These are phyloP conservation scores for Drosophila helvetica DNA, from an alignment of 2,888 invertebrate species.

Conservation along the genomic window DNA sequence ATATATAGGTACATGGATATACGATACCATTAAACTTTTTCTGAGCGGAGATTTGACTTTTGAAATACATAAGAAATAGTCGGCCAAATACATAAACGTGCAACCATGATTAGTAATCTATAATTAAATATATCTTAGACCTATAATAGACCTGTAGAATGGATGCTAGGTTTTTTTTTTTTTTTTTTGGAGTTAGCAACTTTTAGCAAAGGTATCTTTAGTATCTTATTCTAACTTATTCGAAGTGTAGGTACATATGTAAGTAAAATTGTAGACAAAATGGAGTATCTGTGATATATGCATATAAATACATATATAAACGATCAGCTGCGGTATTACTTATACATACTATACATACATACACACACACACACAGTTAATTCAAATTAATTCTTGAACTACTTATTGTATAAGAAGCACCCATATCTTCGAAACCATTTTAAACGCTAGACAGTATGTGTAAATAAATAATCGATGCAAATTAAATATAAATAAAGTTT, in stretches of 20 bases:
- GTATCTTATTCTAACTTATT: too few relatives aligned
- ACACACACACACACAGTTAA: not conserved
- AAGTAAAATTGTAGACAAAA: slow-evolving; percentile 30
- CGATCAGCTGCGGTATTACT: slow-evolving; percentile 30
- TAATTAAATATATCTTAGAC: slow-evolving; percentile 17
- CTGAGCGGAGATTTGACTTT: not conserved
- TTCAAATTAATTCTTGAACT: not conserved
- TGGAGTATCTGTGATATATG: slow-evolving; percentile 65
- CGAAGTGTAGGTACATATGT: too few relatives aligned
- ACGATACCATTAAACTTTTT: too few relatives aligned
- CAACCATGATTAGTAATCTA: slow-evolving; percentile 10
- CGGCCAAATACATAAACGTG: slow-evolving; percentile 43
- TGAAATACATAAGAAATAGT: slow-evolving; percentile 15
- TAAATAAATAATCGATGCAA: not conserved
- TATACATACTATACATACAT: slow-evolving; percentile 25
- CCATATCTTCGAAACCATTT: not conserved
- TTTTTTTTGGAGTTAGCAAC: too few relatives aligned
- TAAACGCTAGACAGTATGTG: not conserved
- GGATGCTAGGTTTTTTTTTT: too few relatives aligned
- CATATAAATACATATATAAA: slow-evolving; percentile 39
- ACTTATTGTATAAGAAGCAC: not conserved
- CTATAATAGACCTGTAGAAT: slow-evolving; percentile 35
- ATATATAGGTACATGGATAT: slow-evolving; percentile 1
- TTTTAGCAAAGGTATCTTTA: too few relatives aligned
- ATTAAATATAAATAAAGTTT: not conserved